Evolutionary conservation across 2,888 invertebrate species (phyloP).

Genomic region (Synergus gifuensis): DNA sequence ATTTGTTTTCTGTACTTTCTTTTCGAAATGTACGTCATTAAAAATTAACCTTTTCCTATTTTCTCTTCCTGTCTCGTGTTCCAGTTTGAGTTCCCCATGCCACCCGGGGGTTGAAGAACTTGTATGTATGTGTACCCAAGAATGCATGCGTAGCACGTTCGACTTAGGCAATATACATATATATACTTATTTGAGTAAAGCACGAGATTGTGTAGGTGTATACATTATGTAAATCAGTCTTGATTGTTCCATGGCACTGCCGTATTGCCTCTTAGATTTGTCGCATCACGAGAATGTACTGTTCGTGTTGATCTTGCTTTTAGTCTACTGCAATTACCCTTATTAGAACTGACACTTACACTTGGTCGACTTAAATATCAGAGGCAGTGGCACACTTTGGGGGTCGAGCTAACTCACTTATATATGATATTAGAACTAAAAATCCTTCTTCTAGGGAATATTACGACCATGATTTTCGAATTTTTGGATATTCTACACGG

Average conservation of each 20-base stretch:
- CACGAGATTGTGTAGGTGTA: neutral
- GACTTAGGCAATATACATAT: neutral
- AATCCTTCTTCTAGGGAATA: neutral
- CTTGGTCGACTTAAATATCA: neutral
- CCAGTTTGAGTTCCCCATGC: neutral
- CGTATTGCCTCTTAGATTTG: conserved; percentile 27
- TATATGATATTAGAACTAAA: no score
- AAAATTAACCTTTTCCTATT: neutral
- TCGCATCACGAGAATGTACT: neutral
- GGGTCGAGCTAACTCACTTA: neutral
- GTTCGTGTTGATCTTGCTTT: conserved; percentile 22
- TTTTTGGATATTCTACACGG: no score
- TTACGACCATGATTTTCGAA: no score
- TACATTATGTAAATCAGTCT: conserved; percentile 15
- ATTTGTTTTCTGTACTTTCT: neutral
- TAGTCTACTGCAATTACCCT: conserved; percentile 20
- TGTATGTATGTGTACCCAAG: neutral
- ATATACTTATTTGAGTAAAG: neutral
- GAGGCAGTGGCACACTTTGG: neutral
- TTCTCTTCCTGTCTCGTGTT: neutral
- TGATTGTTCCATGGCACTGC: conserved; percentile 21
- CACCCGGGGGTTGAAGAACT: neutral
- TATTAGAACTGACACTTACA: neutral
- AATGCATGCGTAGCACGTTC: neutral
- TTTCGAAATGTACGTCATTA: neutral